Conservation (phyloP, 2,113 vertebrate species). For the Indicator maculatus region DNA sequence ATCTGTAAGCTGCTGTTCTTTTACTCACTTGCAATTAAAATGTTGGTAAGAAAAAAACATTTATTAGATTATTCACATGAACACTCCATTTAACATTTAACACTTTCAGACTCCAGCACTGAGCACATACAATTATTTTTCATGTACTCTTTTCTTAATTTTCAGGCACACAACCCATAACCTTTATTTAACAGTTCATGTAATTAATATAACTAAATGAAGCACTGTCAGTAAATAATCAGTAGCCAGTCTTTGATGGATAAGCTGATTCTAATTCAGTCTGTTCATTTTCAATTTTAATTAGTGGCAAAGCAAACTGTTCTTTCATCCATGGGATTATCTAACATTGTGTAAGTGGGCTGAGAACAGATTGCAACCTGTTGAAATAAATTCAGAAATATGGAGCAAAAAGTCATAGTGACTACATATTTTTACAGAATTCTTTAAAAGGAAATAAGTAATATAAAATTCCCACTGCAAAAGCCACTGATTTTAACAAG, state of each 20-base stretch:
- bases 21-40: slow-evolving; percentile 28
- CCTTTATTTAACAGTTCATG: slow-evolving; percentile 35
- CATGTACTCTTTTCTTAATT: slow-evolving; percentile 28
- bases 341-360: background rate
- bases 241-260: slow-evolving; percentile 40
- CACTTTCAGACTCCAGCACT: background rate
- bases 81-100: slow-evolving; percentile 17
- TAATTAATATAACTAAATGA: slow-evolving; percentile 57
- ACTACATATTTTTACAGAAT: background rate
- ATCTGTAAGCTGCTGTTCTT: background rate
- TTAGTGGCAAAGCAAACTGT: slow-evolving; percentile 29
- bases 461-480: background rate
- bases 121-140: slow-evolving; percentile 2
- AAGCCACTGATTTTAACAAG: slow-evolving; percentile 13
- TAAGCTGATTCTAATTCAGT: slow-evolving; percentile 56
- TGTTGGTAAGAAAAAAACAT: background rate
- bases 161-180: slow-evolving; percentile 17
- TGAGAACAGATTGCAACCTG: slow-evolving; percentile 1
- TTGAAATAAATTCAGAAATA: slow-evolving; percentile 18
- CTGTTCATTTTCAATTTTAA: slow-evolving; percentile 55
- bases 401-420: background rate
- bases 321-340: slow-evolving; percentile 24
- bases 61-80: background rate
- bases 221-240: slow-evolving; percentile 52
- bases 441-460: background rate